phyloP scores from a whole-genome alignment of 1,140 invertebrate genomes.

The Diprion similis region DNA sequence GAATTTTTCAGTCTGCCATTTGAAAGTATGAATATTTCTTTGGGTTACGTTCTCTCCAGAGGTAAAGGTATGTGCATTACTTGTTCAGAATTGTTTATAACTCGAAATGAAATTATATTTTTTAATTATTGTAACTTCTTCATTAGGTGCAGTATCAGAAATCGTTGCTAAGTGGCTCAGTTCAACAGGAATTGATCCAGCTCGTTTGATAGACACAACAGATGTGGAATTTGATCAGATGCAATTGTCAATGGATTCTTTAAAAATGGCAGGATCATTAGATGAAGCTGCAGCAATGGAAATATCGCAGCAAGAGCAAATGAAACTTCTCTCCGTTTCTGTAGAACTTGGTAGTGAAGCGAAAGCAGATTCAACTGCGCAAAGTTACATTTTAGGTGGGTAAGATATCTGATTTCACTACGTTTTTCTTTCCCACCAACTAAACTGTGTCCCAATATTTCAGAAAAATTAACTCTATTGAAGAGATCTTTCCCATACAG shows the following conservation, averaged over 20 bases:
- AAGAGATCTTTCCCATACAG: slow-evolving; percentile 85
- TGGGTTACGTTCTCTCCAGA: slow-evolving; percentile 75
- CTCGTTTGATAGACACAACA: slow-evolving; percentile 53
- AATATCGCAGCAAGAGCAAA: slow-evolving; percentile 35
- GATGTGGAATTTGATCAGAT: slow-evolving; percentile 54
- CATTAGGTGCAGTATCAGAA: slow-evolving; percentile 77
- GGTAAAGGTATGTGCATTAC: slow-evolving; percentile 71
- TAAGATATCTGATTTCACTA: slow-evolving; percentile 13
- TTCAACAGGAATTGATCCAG: slow-evolving; percentile 72
- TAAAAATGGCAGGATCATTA: slow-evolving; percentile 32
- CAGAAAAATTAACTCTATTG: slow-evolving; percentile 60
- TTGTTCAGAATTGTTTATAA: slow-evolving; percentile 14
- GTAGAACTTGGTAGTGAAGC: slow-evolving; percentile 44
- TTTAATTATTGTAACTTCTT: slow-evolving; percentile 35
- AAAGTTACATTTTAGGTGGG: slow-evolving; percentile 43
- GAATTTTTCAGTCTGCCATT: slow-evolving; percentile 63
- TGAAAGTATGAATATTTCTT: slow-evolving; percentile 71
- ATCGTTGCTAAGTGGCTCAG: slow-evolving; percentile 83
- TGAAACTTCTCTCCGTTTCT: slow-evolving; percentile 24
- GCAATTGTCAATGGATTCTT: slow-evolving; percentile 35
- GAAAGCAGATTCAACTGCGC: slow-evolving; percentile 37
- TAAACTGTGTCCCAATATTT: slow-evolving; percentile 21
- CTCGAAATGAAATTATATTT: slow-evolving; percentile 18
- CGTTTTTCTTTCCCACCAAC: not conserved
- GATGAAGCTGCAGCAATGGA: slow-evolving; percentile 41